Base-by-base conservation (phyloP, 2,888 invertebrate genomes). In the Gastrophysa polygoni region DNA sequence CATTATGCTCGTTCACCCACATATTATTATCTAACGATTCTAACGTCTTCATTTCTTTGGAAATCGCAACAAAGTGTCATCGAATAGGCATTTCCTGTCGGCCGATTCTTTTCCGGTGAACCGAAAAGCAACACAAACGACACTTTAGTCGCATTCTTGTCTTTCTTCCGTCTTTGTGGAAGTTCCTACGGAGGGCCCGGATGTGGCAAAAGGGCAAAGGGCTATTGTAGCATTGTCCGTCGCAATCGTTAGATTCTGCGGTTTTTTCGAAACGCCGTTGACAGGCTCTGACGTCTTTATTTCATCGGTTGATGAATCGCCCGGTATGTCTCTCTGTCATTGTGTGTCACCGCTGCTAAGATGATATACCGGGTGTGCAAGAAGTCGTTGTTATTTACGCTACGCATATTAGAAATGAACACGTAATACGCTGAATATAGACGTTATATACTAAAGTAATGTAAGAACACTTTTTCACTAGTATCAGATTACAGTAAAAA, bases 241-340 rank as follows among this genome's bases (percentile, higher is more conserved):
- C 66, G 57, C 62, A 71, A 66, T 67, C 66, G 71, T 70, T 70
- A 73, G 74, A 72, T 75, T 75, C 57, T 61, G 75, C 68, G 75
- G 75, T 75, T 75, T 71, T n/a, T 60, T 63, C 64, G 61, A 63
- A 71, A 70, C 56, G 57, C 55, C 61, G 63, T 57, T 64, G 64
- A 67, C 67, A 65, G 63, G 47, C 64, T 61, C 59, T 60, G 63
- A 67, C 61, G 58, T 64, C 67, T 67, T 63, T 64, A 63, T 63
- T n/a, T 32, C n/a, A n/a, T n/a, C 43, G 17, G 46, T 61, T 61
- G 66, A 62, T 58, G 44, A 47, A 62, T 62, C 55, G 52, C 34
- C 14, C 32, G 32, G 32, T 32, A n/a, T 24, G 7, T 24, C 24
- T 7, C 24, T 24, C 24, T 24, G 3, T 24, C 7, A 24, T 24